A percentile compares a stretch with the other conserved stretches of the same genome.
Conservation (phyloP, 2,113 vertebrate genomes). For the Thryonomys swinderianus region DNA sequence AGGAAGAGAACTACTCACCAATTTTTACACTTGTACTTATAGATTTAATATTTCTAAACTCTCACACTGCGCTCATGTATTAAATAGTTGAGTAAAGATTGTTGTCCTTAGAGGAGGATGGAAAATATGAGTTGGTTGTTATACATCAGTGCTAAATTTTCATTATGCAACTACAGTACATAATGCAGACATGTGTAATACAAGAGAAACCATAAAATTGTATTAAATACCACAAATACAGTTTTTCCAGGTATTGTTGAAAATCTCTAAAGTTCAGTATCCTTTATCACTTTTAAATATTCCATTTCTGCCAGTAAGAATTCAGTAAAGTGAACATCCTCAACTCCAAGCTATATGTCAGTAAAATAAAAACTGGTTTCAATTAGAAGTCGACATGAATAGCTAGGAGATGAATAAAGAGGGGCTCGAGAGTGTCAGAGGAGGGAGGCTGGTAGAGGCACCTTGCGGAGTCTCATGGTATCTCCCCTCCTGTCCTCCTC, state of each 20-base stretch:
- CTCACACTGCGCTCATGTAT: neutral
- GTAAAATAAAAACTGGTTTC: neutral
- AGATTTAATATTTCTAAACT: neutral
- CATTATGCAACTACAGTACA: neutral
- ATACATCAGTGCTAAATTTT: constrained; percentile 12
- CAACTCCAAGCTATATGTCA: neutral
- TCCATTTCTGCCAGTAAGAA: neutral
- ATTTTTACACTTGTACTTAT: neutral
- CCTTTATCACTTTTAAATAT: neutral
- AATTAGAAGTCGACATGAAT: neutral
- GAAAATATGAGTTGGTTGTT: constrained; percentile 23
- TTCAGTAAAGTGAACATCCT: neutral
- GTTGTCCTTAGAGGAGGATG: neutral
- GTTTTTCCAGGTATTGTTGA: neutral
- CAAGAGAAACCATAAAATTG: neutral
- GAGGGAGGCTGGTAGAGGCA: neutral
- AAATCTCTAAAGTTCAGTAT: neutral
- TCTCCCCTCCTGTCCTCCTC: fast-evolving
- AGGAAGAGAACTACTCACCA: neutral
- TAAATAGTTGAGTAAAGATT: constrained; percentile 14
- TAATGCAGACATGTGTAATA: neutral
- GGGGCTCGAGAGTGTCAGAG: neutral
- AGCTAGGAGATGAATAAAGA: neutral
- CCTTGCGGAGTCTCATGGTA: fast-evolving
- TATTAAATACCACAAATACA: neutral